Base-by-base conservation (phyloP, 2,113 vertebrate species). In the Lepus timidus region DNA sequence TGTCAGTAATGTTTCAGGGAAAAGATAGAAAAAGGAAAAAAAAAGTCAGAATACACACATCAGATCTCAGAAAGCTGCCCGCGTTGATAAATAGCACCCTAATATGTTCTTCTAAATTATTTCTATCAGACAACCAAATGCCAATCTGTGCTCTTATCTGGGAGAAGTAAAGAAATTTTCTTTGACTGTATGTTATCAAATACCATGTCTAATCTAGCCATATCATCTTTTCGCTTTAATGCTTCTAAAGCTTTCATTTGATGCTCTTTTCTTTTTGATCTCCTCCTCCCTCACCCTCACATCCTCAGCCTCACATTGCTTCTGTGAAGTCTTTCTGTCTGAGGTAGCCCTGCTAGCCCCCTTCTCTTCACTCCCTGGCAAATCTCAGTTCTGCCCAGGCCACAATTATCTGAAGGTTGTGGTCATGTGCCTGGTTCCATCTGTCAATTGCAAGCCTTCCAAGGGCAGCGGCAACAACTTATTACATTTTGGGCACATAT, bases 101-200 rank as follows among this genome's bases (percentile, higher is more conserved):
- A 90, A 65, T 92, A 94, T 93, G 92, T 97, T 98, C 96, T 93
- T 97, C 93, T 95, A 97, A 98, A 97, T 97, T 95, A 96, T 96
- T 98, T 97, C 96, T 85, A 96, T 96, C 95, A 97, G 96, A 92
- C 79, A 97, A 86, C 0, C 44, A 97, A 97, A 97, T 98, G 78
- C 51, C 91, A 97, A 86, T 97, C 95, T 88, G 68, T 27, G 97
- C 87, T 93, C 1, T 4, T 97, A 70, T 86, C 92, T 96, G 93
- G 93, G 93, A 97, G 64, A 97, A 97, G 93, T 75, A 96, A 95
- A 97, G 96, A 95, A 73, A 96, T 96, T 94, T 97, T 88, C 92
- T 97, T 98, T 98, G 95, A 97, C 97, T 97, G n/a, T 94, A 94
- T 81, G 81, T 51, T 98, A 75, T 85, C 95, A 98, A 97, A 96